A percentile compares a stretch with the other conserved stretches of the same genome.
Conservation (phyloP, 2,797 vertebrate genomes). For the Limosa lapponica region DNA sequence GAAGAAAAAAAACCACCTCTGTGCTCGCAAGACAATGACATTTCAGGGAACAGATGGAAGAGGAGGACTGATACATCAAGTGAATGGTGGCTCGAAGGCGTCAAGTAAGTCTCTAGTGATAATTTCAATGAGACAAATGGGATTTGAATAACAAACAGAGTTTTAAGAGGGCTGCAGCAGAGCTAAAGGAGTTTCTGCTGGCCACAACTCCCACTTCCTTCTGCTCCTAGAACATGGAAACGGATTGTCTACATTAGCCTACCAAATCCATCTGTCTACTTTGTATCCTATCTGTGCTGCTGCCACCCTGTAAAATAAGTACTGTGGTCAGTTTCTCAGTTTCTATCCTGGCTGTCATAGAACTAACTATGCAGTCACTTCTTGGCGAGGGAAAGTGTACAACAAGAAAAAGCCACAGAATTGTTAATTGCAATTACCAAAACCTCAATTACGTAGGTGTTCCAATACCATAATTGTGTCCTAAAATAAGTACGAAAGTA, state of each 20-base stretch:
- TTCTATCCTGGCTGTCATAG: not conserved
- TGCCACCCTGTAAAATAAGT: not conserved
- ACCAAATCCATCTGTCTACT: not conserved
- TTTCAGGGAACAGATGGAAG: not conserved
- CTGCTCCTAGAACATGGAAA: not conserved
- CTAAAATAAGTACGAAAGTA: not conserved
- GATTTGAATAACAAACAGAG: not conserved
- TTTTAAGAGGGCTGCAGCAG: not conserved
- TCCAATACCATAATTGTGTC: not conserved
- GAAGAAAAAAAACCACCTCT: not conserved
- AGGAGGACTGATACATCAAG: not conserved
- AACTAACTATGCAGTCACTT: not conserved
- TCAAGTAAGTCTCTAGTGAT: not conserved
- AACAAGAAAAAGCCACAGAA: not conserved
- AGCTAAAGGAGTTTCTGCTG: not conserved
- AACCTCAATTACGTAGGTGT: not conserved
- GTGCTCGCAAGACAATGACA: not conserved
- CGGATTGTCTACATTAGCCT: not conserved
- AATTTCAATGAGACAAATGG: not conserved
- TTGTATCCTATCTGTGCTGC: not conserved
- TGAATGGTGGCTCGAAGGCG: not conserved
- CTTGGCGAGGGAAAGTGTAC: rapidly evolving
- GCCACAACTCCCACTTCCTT: not conserved
- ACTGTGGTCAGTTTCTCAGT: not conserved
- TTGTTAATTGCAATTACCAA: not conserved